phyloP scores from a whole-genome alignment of 2,113 vertebrate genomes.

The Sorex araneus region DNA sequence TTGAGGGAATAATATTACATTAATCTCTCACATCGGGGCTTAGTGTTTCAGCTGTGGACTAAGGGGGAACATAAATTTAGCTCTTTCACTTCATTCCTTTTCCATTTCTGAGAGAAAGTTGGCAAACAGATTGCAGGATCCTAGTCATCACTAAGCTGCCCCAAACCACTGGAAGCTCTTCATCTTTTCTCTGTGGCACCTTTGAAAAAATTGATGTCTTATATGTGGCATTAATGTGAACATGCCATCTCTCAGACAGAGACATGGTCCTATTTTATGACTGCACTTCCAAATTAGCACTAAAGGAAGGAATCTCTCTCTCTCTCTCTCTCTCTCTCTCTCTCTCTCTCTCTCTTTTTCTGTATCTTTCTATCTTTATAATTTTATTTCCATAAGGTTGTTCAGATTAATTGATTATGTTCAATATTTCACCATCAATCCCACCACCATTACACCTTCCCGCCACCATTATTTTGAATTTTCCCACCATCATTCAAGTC shows the following conservation, averaged over 20 bases:
- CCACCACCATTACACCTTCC: too few species aligned
- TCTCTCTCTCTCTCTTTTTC: too few species aligned
- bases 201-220: conserved; percentile 50
- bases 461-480: too few species aligned
- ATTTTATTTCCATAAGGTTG: too few species aligned
- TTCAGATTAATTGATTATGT: too few species aligned
- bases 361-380: too few species aligned
- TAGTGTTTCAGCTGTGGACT: conserved; percentile 48
- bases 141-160: conserved; percentile 35
- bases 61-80: conserved; percentile 54
- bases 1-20: conserved; percentile 44
- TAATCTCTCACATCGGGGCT: conserved; percentile 47
- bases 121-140: conserved; percentile 31
- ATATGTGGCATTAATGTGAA: background rate
- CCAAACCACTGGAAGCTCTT: conserved; percentile 4
- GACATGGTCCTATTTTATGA: background rate
- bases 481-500: too few species aligned
- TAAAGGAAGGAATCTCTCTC: background rate
- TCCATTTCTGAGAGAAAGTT: conserved; percentile 77
- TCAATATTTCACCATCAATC: too few species aligned
- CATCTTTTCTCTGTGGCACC: conserved; percentile 60
- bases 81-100: conserved; percentile 64
- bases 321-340: background rate
- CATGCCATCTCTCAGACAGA: background rate
- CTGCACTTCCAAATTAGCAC: background rate